phyloP scores from a whole-genome alignment of 2,113 vertebrate species.

The Aegypius monachus region DNA sequence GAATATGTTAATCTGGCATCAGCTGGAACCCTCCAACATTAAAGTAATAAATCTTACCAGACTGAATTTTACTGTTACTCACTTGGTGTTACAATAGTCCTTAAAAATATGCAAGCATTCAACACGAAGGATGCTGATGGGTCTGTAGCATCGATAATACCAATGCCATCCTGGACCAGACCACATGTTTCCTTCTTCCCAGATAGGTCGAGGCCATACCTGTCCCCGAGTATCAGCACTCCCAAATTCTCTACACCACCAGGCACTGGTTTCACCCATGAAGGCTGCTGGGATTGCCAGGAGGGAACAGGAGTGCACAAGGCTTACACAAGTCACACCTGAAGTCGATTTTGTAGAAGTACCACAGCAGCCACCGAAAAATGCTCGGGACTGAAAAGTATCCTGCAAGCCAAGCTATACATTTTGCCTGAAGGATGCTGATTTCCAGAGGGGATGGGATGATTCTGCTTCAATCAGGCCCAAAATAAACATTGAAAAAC shows the following conservation, averaged over 20 bases:
- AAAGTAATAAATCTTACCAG: neutral
- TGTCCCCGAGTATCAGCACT: neutral
- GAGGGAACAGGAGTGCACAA: neutral
- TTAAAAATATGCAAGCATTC: neutral
- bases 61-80: neutral
- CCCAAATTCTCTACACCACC: neutral
- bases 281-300: neutral
- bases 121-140: neutral
- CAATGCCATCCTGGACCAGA: neutral
- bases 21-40: neutral
- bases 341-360: neutral
- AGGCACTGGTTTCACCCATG: neutral
- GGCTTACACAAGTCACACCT: neutral
- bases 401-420: neutral
- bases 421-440: neutral
- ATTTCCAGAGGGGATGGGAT: neutral
- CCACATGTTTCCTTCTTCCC: accelerated
- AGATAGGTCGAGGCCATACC: neutral
- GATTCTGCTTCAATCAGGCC: neutral
- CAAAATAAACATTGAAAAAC: neutral
- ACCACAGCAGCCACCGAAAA: neutral
- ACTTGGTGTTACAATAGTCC: neutral
- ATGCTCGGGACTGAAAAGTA: neutral
- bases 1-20: neutral
- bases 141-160: neutral